Base-by-base conservation (phyloP, 2,113 vertebrate species). In the Lepus americanus region DNA sequence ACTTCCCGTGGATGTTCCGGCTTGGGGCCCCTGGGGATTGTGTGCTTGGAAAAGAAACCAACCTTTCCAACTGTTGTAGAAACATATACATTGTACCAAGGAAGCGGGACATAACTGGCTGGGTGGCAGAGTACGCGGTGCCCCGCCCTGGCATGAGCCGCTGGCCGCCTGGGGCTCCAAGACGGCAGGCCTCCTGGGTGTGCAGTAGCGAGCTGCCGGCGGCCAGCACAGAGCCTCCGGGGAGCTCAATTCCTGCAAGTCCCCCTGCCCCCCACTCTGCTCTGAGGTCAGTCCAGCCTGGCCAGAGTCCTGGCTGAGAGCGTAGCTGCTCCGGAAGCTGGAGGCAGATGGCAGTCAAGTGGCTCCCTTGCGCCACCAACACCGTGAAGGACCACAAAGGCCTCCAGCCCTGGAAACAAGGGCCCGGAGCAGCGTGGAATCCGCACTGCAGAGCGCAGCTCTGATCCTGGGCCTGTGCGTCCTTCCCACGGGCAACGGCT, bases 21-120 rank as follows among this genome's bases (percentile, higher is more conserved):
- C 11, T 59, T 5, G 12, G 14, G 55, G 53, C 64, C 92, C 87
- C 64, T 6, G 19, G 17, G 59, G 76, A 53, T 6, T 55, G 6
- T 29, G 23, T 66, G 85, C 51, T 92, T 84, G 79, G 31, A 89
- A 92, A 86, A 88, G 19, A 80, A 94, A 74, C 69, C 72, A 86
- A 61, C 17, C 55, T 76, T 92, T 87, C 61, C 33, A 95, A 90
- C 11, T 89, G 6, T 86, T 76, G 79, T 70, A 89, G 78, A 93
- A 63, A 91, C 55, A 95, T 9, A 64, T 39, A 66, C 5, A 25
- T 29, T 89, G 61, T 20, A 94, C 89, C 44, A 89, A 95, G 55
- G 29, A 83, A 77, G 55, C 51, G 88, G 67, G 25, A 94, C 53
- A 12, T 5, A 33, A 87, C 0, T 29, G 55, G 80, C 11, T 49